These are phyloP conservation scores for Odontocolon sp. DNA, from an alignment of 2,888 invertebrate genomes.

Conservation along the genomic window DNA sequence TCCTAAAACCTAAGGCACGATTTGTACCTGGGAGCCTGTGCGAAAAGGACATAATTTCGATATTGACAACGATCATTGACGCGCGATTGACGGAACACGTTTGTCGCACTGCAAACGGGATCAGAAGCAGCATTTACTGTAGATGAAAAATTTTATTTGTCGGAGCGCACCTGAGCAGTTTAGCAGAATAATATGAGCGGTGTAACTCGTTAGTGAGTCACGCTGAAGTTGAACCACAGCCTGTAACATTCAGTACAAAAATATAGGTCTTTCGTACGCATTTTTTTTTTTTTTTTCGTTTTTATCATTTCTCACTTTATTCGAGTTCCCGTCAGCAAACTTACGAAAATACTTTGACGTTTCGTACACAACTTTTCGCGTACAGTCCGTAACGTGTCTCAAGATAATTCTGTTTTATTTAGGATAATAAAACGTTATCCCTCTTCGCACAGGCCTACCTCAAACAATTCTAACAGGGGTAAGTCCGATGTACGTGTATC, in stretches of 20 bases:
- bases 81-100: not conserved
- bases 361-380: conserved; percentile 14
- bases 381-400: conserved; percentile 28
- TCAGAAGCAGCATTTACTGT: conserved; percentile 11
- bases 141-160: conserved; percentile 22
- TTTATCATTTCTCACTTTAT: conserved; percentile 13
- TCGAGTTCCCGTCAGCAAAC: conserved; percentile 34
- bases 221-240: conserved; percentile 50
- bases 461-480: conserved; percentile 63
- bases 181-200: conserved; percentile 14
- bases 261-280: conserved; percentile 54
- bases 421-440: conserved; percentile 59
- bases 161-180: not conserved
- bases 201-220: conserved; percentile 25
- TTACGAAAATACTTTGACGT: conserved; percentile 48
- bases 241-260: conserved; percentile 54
- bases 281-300: conserved; percentile 2
- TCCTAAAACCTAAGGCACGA: conserved; percentile 67
- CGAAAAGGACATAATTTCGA: conserved; percentile 65
- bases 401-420: conserved; percentile 9
- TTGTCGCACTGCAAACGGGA: conserved; percentile 18
- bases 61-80: conserved; percentile 14
- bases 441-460: conserved; percentile 74
- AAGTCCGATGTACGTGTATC: conserved; percentile 70
- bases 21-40: conserved; percentile 68